These are phyloP conservation scores for Drosophila malerkotliana DNA, from an alignment of 1,140 invertebrate species.

Conservation along the genomic window DNA sequence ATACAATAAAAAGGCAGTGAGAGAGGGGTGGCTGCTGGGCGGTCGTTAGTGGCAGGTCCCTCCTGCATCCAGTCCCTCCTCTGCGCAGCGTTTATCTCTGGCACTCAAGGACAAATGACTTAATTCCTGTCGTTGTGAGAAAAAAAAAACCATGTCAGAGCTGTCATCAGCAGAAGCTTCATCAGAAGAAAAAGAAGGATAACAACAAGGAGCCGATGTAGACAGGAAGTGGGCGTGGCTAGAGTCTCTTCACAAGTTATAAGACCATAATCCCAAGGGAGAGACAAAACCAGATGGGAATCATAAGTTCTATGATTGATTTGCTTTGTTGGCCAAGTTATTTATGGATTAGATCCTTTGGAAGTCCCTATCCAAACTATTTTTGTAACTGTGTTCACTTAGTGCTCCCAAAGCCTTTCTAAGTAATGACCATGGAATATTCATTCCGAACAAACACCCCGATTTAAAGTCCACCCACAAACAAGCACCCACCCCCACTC, in stretches of 20 bases:
- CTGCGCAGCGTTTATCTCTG: conserved; percentile 62
- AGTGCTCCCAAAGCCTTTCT: not conserved
- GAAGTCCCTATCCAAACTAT: not conserved
- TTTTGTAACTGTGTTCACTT: not conserved
- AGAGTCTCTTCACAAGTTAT: conserved; percentile 27
- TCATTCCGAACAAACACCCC: conserved; percentile 28
- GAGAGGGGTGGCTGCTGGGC: conserved; percentile 13
- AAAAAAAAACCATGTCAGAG: conserved; percentile 55
- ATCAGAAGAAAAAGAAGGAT: conserved; percentile 13
- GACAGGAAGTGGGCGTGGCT: conserved; percentile 24
- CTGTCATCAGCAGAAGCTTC: conserved; percentile 43
- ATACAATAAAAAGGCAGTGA: conserved; percentile 9
- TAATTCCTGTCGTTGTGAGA: conserved; percentile 66
- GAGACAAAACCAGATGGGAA: conserved; percentile 14
- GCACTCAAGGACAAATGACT: conserved; percentile 80
- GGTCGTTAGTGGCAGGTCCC: conserved; percentile 40
- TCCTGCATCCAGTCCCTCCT: conserved; percentile 9
- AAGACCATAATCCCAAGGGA: conserved; percentile 31
- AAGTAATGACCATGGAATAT: conserved; percentile 40
- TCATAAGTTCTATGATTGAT: conserved; percentile 27
- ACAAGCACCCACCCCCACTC: conserved; percentile 22
- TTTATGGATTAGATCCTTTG: conserved; percentile 4
- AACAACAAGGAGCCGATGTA: not conserved
- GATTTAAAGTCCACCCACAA: conserved; percentile 38
- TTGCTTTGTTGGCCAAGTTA: not conserved